Conservation (phyloP, 2,797 vertebrate species). For the Halcyon badia region DNA sequence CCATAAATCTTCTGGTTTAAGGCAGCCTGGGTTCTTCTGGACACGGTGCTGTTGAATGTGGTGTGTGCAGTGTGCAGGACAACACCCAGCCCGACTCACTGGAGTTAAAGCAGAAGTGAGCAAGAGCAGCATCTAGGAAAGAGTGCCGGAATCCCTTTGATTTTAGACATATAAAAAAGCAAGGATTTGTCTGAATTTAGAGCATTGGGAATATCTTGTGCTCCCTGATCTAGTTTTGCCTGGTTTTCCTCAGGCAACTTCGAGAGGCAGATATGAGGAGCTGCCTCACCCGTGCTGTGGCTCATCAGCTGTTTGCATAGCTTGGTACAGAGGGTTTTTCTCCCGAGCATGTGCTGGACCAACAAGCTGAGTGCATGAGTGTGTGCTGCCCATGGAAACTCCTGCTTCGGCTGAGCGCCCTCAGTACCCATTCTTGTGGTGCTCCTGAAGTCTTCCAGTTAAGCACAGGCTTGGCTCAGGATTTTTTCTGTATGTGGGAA, state of each 20-base stretch:
- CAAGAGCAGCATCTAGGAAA: neutral
- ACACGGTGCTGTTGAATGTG: neutral
- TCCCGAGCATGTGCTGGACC: fast-evolving
- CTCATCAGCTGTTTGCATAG: neutral
- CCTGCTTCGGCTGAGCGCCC: neutral
- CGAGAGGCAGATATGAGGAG: neutral
- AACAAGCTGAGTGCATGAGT: fast-evolving
- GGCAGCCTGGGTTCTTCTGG: neutral
- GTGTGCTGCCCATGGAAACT: neutral
- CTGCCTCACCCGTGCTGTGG: fast-evolving
- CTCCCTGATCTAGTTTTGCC: neutral
- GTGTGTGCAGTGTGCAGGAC: neutral
- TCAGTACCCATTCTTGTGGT: neutral
- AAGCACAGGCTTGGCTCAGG: neutral
- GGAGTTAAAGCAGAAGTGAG: neutral
- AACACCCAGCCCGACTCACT: fast-evolving
- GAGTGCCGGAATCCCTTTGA: neutral
- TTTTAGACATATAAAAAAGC: neutral
- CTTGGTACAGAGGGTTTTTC: fast-evolving
- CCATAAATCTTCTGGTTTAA: conserved; percentile 28
- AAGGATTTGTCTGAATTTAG: neutral
- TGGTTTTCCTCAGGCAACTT: neutral
- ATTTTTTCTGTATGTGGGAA: neutral
- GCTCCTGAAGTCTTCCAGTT: neutral
- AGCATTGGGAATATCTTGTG: neutral